Percentiles rank a stretch among this genome's conserved stretches.
phyloP scores from a whole-genome alignment of 1,140 invertebrate genomes.

The Drosophila bipectinata region DNA sequence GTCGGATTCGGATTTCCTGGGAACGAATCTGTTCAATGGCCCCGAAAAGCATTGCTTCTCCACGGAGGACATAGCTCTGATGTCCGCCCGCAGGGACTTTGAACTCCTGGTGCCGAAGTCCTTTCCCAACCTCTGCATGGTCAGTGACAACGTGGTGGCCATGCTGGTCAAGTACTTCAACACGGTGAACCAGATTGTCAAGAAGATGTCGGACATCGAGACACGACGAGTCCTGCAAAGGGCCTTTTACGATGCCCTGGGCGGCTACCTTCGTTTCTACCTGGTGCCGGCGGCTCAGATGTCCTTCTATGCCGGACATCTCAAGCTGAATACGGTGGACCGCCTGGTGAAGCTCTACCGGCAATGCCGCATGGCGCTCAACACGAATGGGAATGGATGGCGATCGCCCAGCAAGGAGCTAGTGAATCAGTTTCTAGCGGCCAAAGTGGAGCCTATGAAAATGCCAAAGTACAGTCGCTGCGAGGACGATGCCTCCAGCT shows the following conservation, averaged over 20 bases:
- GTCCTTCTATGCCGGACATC: constrained; percentile 74
- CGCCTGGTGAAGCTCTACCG: constrained; percentile 58
- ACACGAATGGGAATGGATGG: constrained; percentile 82
- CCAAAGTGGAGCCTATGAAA: constrained; percentile 42
- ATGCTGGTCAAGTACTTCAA: constrained; percentile 74
- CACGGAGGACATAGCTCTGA: constrained; percentile 66
- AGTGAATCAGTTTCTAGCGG: constrained; percentile 26
- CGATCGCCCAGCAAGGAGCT: constrained; percentile 43
- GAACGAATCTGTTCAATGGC: constrained; percentile 73
- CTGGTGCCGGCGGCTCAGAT: constrained; percentile 70
- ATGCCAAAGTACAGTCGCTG: neutral
- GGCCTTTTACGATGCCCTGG: constrained; percentile 75
- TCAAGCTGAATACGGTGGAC: constrained; percentile 59
- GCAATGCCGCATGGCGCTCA: constrained; percentile 62
- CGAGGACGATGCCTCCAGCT: constrained; percentile 50
- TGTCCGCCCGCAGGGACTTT: constrained; percentile 70
- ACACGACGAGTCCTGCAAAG: constrained; percentile 49
- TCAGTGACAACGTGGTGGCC: constrained; percentile 49
- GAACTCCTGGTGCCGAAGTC: constrained; percentile 63
- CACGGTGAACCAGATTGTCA: constrained; percentile 64
- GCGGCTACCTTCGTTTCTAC: constrained; percentile 72
- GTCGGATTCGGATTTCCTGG: constrained; percentile 44
- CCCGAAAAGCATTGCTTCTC: constrained; percentile 73
- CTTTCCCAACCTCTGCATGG: constrained; percentile 35
- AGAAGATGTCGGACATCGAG: constrained; percentile 37